phyloP scores from a whole-genome alignment of 2,888 invertebrate genomes.

The Drosophila neonasuta region DNA sequence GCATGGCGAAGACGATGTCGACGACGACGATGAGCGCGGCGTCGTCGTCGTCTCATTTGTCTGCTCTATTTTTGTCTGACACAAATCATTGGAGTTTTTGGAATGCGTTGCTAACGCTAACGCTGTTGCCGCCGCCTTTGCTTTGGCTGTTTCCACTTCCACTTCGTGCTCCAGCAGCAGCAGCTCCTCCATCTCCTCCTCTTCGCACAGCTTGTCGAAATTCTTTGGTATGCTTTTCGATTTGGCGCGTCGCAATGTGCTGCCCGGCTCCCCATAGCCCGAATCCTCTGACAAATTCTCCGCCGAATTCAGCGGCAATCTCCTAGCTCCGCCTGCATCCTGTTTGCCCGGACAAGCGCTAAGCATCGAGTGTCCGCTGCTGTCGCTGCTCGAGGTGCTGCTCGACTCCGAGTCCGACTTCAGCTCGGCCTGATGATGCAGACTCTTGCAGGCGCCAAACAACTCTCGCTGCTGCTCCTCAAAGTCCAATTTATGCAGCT shows the following conservation, averaged over 20 bases:
- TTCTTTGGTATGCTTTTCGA: constrained; percentile 83
- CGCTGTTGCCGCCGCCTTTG: constrained; percentile 26
- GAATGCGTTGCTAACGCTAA: constrained; percentile 58
- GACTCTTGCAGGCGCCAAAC: constrained; percentile 51
- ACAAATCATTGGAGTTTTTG: constrained; percentile 76
- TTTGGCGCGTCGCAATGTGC: constrained; percentile 76
- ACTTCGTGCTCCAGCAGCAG: constrained; percentile 36
- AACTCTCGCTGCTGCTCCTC: constrained; percentile 65
- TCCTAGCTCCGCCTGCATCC: constrained; percentile 50
- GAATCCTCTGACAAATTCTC: constrained; percentile 92
- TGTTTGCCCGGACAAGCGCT: constrained; percentile 62
- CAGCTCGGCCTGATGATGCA: constrained; percentile 56
- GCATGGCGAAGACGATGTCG: constrained; percentile 39
- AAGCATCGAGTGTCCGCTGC: constrained; percentile 68
- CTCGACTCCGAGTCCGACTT: constrained; percentile 77
- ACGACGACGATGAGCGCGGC: constrained; percentile 15
- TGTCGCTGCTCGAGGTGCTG: constrained; percentile 59
- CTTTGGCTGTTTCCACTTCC: constrained; percentile 1
- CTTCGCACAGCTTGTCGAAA: constrained; percentile 82
- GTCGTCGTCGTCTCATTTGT: constrained; percentile 30
- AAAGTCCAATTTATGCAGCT: constrained; percentile 81
- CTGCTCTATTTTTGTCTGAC: constrained; percentile 76
- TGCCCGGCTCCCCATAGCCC: constrained; percentile 87
- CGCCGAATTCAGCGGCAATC: constrained; percentile 85
- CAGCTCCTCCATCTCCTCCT: constrained; percentile 75